Base-by-base conservation (phyloP, 1,140 invertebrate species). In the Metaphire vulgaris region DNA sequence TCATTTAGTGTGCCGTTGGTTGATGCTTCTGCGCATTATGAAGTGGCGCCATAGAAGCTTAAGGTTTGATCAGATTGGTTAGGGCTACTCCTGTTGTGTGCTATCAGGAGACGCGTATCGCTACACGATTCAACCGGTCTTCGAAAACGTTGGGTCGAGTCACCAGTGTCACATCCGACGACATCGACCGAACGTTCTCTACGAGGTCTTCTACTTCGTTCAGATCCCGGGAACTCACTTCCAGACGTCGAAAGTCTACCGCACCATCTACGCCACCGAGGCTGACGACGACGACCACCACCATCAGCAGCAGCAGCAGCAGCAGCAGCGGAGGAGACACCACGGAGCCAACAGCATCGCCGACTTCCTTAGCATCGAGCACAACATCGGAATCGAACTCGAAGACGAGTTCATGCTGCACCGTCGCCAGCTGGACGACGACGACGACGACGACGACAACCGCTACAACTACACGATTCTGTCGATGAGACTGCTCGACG, bases 31-130 rank as follows among this genome's bases (percentile, higher is more conserved):
- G n/a, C n/a, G n/a, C n/a, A n/a, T n/a, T n/a, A n/a, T n/a, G n/a
- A n/a, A n/a, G n/a, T n/a, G n/a, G n/a, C n/a, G n/a, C n/a, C n/a
- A n/a, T n/a, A n/a, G n/a, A n/a, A n/a, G n/a, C n/a, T n/a, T n/a
- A n/a, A n/a, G n/a, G n/a, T n/a, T n/a, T n/a, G n/a, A n/a, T n/a
- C n/a, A n/a, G n/a, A n/a, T n/a, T n/a, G n/a, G n/a, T n/a, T n/a
- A n/a, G n/a, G n/a, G n/a, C n/a, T n/a, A n/a, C n/a, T n/a, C n/a
- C n/a, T n/a, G n/a, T n/a, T n/a, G n/a, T n/a, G n/a, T n/a, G n/a
- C n/a, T 56, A 12, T 56, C 79, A 84, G 83, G 78, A n/a, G 76
- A 77, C 68, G 76, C 78, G 16, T 77, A 77, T 65, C 76, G 73
- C n/a, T 72, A 77, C 69, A 79, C 78, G 65, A 77, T 79, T 28